Evolutionary conservation across 2,797 vertebrate species (phyloP).

Genomic region (Intellagama lesueurii): DNA sequence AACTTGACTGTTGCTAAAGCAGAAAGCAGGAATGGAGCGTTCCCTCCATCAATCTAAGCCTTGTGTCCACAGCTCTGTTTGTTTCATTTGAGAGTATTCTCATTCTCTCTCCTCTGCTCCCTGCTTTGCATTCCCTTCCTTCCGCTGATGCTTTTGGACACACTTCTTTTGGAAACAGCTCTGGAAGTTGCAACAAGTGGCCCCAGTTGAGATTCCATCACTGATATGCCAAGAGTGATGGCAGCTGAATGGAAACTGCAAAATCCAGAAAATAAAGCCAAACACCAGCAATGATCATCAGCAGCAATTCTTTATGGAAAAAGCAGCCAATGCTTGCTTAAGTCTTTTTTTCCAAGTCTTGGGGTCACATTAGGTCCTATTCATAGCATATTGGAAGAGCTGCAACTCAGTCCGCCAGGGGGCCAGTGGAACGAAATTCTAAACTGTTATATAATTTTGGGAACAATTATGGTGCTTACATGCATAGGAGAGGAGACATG

Average conservation of each 20-base stretch:
- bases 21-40: constrained; percentile 50
- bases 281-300: constrained; percentile 17
- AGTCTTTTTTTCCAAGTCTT: neutral
- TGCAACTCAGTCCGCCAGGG: constrained; percentile 5
- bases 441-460: constrained; percentile 20
- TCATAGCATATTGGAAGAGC: neutral
- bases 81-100: constrained; percentile 39
- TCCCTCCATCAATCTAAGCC: constrained; percentile 47
- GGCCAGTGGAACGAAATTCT: neutral
- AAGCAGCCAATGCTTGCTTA: constrained; percentile 12
- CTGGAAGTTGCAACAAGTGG: constrained; percentile 60
- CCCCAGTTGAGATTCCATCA: constrained; percentile 69
- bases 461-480: constrained; percentile 10
- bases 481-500: neutral
- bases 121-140: constrained; percentile 52
- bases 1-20: constrained; percentile 57
- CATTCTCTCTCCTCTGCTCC: neutral
- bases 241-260: constrained; percentile 59
- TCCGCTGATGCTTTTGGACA: constrained; percentile 60
- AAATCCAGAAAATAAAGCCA: constrained; percentile 51
- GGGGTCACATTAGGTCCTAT: constrained; percentile 26
- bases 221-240: constrained; percentile 71
- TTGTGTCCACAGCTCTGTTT: constrained; percentile 62
- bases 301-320: neutral
- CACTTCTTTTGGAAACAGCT: constrained; percentile 67